Base-by-base conservation (phyloP, 2,113 vertebrate genomes). In the Nannobrachium achirus region DNA sequence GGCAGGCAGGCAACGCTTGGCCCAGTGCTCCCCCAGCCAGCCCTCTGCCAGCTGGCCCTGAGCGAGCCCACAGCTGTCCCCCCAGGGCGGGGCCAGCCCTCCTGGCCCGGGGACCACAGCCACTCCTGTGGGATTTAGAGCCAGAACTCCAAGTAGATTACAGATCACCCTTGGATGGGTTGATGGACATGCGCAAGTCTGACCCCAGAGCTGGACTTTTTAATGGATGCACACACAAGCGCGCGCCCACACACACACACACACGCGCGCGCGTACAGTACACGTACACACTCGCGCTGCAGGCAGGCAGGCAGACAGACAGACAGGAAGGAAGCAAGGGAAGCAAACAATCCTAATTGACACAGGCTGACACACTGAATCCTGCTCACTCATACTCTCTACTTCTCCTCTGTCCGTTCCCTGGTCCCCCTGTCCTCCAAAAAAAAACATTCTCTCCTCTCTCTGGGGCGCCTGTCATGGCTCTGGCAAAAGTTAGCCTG, bases 21-120 rank as follows among this genome's bases (percentile, higher is more conserved):
- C 84, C 67, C 1, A 76, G 66, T 71, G 10, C 69, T 77, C 65
- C 74, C n/a, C 73, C 76, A 70, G 73, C 73, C 76, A 70, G 73
- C 66, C 73, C 41, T 58, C 73, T 76, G 82, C 84, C 88, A 86
- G 80, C 79, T 84, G 84, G 87, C 83, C 75, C 58, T 56, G 60
- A 60, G 48, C 73, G 75, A 33, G 62, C 61, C 77, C 61, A 7
- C 53, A 60, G 76, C 20, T 53, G 50, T 62, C 48, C 61, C 25
- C 63, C 58, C 45, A 61, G 75, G 70, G 75, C 10, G 33, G 68
- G 67, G 65, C 77, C 56, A 82, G 40, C 13, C 75, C 71, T 80
- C 73, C 79, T 71, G 76, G 74, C 75, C 65, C 19, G 63, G 75
- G 56, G 80, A 78, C 70, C 72, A 33, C 64, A 49, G 76, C 50